Conservation (phyloP, 2,888 invertebrate genomes). For the Scaptomyza parva region DNA sequence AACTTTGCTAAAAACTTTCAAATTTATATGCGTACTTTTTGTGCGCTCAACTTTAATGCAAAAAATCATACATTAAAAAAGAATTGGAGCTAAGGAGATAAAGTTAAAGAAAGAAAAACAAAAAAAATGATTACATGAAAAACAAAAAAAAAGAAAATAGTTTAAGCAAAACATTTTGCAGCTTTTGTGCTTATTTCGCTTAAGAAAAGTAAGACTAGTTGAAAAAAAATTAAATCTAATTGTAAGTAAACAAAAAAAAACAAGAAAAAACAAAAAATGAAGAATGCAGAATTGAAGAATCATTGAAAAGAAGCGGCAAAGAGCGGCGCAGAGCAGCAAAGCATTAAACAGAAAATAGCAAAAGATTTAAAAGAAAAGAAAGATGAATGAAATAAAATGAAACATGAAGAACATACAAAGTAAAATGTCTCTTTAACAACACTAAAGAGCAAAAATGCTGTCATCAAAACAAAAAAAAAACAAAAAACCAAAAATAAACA, state of each 20-base stretch:
- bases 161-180: constrained; percentile 81
- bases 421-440: constrained; percentile 60
- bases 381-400: constrained; percentile 16
- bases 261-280: constrained; percentile 19
- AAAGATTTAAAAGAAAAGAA: constrained; percentile 54
- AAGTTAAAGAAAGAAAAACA: constrained; percentile 37
- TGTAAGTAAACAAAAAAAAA: constrained; percentile 54
- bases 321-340: constrained; percentile 40
- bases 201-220: constrained; percentile 80
- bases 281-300: constrained; percentile 35
- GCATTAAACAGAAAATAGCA: constrained; percentile 64
- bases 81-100: constrained; percentile 53
- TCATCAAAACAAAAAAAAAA: constrained; percentile 72
- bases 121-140: constrained; percentile 36
- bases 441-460: constrained; percentile 59
- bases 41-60: constrained; percentile 71
- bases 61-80: constrained; percentile 75
- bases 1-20: constrained; percentile 69
- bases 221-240: constrained; percentile 67
- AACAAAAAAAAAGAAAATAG: constrained; percentile 63
- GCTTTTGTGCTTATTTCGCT: constrained; percentile 81
- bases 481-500: constrained; percentile 48
- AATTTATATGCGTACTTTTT: constrained; percentile 75
- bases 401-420: constrained; percentile 39
- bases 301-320: constrained; percentile 19